A percentile compares a stretch with the other conserved stretches of the same genome.
Evolutionary conservation across 1,140 invertebrate species (phyloP).

Genomic region (Leptinotarsa lineolata): DNA sequence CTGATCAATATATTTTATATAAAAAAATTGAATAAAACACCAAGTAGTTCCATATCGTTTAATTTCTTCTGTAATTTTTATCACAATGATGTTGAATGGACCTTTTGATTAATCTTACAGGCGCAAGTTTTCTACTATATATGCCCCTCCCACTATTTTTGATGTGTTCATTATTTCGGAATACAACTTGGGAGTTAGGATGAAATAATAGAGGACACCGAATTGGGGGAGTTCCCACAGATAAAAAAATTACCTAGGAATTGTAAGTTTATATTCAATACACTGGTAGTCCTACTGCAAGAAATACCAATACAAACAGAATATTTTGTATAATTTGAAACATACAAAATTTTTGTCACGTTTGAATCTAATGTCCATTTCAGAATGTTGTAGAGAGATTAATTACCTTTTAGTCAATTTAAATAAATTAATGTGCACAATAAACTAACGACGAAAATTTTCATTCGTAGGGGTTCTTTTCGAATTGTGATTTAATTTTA

Average conservation of each 20-base stretch:
- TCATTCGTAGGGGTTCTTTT: no score
- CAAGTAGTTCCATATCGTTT: constrained; percentile 1
- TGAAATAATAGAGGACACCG: no score
- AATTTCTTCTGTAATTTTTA: neutral
- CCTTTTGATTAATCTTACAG: neutral
- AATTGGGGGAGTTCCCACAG: no score
- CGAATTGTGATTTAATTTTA: neutral
- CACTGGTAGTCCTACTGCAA: no score
- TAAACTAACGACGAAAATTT: neutral
- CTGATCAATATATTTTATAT: neutral
- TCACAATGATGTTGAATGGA: constrained; percentile 6
- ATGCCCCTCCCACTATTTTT: neutral
- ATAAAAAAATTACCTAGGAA: no score
- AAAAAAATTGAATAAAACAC: neutral
- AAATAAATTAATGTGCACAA: constrained; percentile 7
- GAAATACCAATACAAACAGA: no score
- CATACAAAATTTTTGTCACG: no score
- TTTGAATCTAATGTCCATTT: no score
- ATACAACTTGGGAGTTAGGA: no score
- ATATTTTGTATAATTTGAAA: no score
- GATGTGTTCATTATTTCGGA: no score
- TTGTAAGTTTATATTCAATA: no score
- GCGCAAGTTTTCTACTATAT: neutral
- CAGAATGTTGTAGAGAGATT: neutral
- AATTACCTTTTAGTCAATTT: neutral